Conservation (phyloP, 1,140 invertebrate species). For the Drosophila watanabei region DNA sequence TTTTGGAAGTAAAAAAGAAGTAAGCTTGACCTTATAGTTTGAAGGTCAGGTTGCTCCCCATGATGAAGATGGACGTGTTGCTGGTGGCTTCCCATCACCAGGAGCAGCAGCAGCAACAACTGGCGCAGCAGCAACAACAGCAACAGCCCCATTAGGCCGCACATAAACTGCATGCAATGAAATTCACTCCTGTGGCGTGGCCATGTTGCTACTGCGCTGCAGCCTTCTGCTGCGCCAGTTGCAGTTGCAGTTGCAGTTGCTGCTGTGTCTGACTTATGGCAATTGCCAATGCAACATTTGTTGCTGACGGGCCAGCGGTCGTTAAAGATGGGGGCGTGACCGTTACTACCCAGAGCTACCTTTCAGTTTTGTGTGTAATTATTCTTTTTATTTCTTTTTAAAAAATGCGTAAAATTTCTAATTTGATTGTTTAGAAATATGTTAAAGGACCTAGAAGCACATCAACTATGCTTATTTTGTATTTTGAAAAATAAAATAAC, state of each 20-base stretch:
- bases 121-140: conserved; percentile 37
- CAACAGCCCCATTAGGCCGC: conserved; percentile 78
- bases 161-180: conserved; percentile 80
- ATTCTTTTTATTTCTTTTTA: not conserved
- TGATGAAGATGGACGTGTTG: conserved; percentile 84
- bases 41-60: conserved; percentile 39
- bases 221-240: conserved; percentile 23
- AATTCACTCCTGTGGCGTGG: conserved; percentile 77
- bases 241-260: conserved; percentile 21
- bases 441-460: not conserved
- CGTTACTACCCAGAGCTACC: not conserved
- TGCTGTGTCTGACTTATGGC: conserved; percentile 78
- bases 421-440: not conserved
- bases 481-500: not conserved
- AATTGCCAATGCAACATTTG: conserved; percentile 85
- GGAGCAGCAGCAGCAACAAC: conserved; percentile 29
- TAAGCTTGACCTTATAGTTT: not conserved
- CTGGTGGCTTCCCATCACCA: conserved; percentile 78
- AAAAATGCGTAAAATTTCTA: not conserved
- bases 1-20: conserved; percentile 46
- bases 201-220: conserved; percentile 75
- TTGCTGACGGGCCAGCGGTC: conserved; percentile 47
- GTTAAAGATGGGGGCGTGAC: conserved; percentile 51
- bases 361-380: not conserved
- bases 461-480: not conserved